These are phyloP conservation scores for Gallinago nigripennis DNA, from an alignment of 2,797 vertebrate genomes.

Conservation along the genomic window DNA sequence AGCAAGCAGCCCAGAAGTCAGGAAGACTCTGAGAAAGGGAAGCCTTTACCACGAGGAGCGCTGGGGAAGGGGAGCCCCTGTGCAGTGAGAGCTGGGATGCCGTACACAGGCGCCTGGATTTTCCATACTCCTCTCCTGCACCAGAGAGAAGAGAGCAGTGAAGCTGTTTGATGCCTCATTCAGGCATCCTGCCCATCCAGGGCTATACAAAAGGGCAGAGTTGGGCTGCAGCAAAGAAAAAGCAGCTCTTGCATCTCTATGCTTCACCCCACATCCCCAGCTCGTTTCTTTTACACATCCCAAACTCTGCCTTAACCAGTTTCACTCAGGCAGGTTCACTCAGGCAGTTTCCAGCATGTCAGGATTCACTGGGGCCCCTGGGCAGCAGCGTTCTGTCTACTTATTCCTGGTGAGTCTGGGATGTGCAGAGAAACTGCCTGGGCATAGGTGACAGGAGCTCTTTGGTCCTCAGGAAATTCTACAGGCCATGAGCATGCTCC, in stretches of 20 bases:
- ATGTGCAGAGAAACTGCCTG: not conserved
- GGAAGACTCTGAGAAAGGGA: not conserved
- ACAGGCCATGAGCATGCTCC: not conserved
- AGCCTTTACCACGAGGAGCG: not conserved
- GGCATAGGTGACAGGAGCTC: not conserved
- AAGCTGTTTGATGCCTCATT: not conserved
- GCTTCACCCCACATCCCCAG: not conserved
- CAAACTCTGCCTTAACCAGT: not conserved
- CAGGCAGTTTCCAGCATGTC: not conserved
- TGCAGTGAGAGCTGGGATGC: not conserved
- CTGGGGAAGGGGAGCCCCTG: not conserved
- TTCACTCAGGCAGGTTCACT: not conserved
- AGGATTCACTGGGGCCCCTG: not conserved
- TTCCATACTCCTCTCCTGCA: not conserved
- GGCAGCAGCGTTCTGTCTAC: not conserved
- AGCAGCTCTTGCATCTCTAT: not conserved
- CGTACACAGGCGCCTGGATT: not conserved
- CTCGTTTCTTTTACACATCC: not conserved
- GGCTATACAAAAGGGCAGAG: not conserved
- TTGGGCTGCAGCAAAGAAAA: not conserved
- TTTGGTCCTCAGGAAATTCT: not conserved
- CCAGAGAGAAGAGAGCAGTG: not conserved
- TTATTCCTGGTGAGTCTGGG: not conserved
- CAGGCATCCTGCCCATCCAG: not conserved
- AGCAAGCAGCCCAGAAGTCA: not conserved